A percentile compares a stretch with the other conserved stretches of the same genome.
phyloP scores from a whole-genome alignment of 2,113 vertebrate species.

The Odontophorus gujanensis region DNA sequence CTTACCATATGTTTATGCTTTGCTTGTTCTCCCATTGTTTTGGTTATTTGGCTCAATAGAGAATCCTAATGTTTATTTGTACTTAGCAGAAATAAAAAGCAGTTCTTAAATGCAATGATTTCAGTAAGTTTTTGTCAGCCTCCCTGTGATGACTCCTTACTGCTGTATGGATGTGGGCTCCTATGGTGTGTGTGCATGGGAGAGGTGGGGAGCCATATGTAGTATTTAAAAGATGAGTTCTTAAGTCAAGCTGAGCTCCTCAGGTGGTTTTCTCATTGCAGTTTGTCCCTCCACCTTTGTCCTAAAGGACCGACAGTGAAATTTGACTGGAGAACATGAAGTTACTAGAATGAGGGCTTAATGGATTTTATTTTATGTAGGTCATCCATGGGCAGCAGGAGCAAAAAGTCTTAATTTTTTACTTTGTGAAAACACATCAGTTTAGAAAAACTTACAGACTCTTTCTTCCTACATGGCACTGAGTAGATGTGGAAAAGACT shows the following conservation, averaged over 20 bases:
- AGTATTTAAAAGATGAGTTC: background rate
- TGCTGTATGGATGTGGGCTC: background rate
- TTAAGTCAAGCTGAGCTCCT: background rate
- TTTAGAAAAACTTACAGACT: background rate
- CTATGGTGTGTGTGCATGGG: background rate
- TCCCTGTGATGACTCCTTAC: background rate
- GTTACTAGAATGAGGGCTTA: background rate
- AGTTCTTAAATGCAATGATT: constrained; percentile 25
- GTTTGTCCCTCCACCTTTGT: background rate
- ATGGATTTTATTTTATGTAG: background rate
- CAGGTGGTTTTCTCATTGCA: background rate
- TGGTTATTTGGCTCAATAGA: constrained; percentile 55
- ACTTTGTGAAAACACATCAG: background rate
- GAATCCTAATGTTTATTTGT: constrained; percentile 56
- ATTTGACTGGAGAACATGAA: background rate
- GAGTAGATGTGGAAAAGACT: background rate
- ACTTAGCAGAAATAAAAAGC: constrained; percentile 32
- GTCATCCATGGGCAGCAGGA: background rate
- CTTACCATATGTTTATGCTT: constrained; percentile 67
- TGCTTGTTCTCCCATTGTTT: constrained; percentile 62
- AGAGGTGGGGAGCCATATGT: background rate
- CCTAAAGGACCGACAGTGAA: background rate
- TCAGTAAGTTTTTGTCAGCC: constrained; percentile 18
- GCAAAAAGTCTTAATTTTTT: background rate
- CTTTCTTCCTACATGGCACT: background rate